Evolutionary conservation across 2,888 invertebrate genomes (phyloP).

Genomic region (Pharmacophagus antenor): DNA sequence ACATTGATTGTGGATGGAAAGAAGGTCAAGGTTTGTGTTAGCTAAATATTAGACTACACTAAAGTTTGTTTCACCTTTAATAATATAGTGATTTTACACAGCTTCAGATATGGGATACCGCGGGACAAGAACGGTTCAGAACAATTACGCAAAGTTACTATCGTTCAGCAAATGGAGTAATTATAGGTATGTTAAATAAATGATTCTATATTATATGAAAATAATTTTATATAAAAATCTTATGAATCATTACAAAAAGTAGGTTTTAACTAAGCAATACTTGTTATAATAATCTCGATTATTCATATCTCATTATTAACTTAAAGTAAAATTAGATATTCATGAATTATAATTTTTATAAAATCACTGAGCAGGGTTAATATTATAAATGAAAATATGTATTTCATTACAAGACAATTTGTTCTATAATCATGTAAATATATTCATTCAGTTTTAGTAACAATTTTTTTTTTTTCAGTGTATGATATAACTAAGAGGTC

Average conservation of each 20-base stretch:
- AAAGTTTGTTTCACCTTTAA: not conserved
- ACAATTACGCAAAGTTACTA: conserved; percentile 99
- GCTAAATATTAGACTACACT: conserved; percentile 39
- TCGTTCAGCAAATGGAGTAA: conserved; percentile 97
- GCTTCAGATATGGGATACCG: conserved; percentile 98
- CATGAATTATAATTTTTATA: too few relatives aligned
- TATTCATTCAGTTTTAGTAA: not conserved
- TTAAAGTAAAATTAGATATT: too few relatives aligned
- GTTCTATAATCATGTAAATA: too few relatives aligned
- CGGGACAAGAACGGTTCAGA: conserved; percentile 97
- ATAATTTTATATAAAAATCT: not conserved
- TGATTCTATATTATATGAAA: too few relatives aligned
- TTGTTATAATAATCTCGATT: too few relatives aligned
- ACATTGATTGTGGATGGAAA: conserved; percentile 96
- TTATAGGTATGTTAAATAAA: conserved; percentile 84
- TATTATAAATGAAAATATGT: too few relatives aligned
- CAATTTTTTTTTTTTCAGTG: conserved; percentile 77
- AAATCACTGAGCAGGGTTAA: too few relatives aligned
- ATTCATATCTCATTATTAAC: too few relatives aligned
- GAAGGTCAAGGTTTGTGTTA: conserved; percentile 90
- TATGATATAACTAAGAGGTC: conserved; percentile 97
- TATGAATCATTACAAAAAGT: not conserved
- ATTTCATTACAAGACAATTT: too few relatives aligned
- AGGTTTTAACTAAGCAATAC: not conserved
- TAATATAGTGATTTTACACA: conserved; percentile 53